A percentile compares a stretch with the other conserved stretches of the same genome.
These are phyloP conservation scores for Todiramphus saurophagus DNA, from an alignment of 2,113 vertebrate species.

Conservation along the genomic window DNA sequence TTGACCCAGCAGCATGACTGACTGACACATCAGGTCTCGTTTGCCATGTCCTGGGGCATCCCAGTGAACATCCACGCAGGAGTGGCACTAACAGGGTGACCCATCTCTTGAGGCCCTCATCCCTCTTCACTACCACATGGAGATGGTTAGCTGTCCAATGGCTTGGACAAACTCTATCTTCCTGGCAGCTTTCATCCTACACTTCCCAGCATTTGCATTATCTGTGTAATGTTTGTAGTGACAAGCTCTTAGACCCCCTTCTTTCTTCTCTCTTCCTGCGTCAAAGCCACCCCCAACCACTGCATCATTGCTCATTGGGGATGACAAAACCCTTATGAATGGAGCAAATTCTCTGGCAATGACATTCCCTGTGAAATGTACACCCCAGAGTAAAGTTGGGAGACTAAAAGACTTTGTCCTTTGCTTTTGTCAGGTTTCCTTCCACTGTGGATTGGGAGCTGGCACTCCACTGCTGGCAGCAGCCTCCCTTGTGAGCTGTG, in stretches of 20 bases:
- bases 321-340: slow-evolving; percentile 39
- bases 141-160: not conserved
- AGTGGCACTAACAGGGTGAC: not conserved
- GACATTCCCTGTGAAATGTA: not conserved
- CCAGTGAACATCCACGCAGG: fast-evolving
- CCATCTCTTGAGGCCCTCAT: not conserved
- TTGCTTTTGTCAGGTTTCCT: slow-evolving; percentile 10
- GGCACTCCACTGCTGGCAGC: not conserved
- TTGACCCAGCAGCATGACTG: not conserved
- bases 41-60: not conserved
- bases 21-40: not conserved
- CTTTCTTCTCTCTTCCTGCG: slow-evolving; percentile 13
- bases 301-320: slow-evolving; percentile 2
- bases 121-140: not conserved
- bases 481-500: fast-evolving
- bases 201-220: not conserved
- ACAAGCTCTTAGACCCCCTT: not conserved
- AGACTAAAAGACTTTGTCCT: not conserved
- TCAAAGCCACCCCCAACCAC: slow-evolving; percentile 20
- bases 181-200: not conserved
- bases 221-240: not conserved
- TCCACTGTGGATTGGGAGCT: not conserved
- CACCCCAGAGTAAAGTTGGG: not conserved
- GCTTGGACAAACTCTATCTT: not conserved
- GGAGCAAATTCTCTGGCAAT: not conserved